Conservation (phyloP, 1,140 invertebrate species). For the Drosophila willistoni region DNA sequence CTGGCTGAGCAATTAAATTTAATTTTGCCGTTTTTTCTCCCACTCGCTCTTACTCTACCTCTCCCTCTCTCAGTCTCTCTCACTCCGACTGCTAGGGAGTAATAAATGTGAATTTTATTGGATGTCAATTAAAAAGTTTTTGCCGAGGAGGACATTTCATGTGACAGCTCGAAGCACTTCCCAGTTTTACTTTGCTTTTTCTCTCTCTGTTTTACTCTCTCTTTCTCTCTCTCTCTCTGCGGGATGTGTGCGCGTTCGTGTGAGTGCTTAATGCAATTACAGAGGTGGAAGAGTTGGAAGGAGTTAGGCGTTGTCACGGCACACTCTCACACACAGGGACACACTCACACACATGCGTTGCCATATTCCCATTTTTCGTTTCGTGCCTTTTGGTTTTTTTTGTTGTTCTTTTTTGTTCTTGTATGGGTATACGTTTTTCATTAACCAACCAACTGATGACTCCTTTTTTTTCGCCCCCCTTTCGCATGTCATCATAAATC, state of each 20-base stretch:
- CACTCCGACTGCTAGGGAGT: constrained; percentile 26
- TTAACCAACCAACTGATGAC: constrained; percentile 50
- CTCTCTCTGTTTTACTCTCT: background rate
- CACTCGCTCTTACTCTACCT: background rate
- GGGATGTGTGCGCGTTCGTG: constrained; percentile 55
- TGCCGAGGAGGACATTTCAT: constrained; percentile 51
- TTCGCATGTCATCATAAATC: constrained; percentile 51
- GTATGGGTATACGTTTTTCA: constrained; percentile 47
- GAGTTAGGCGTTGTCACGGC: constrained; percentile 1
- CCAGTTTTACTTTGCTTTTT: background rate
- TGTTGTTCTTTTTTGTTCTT: constrained; percentile 26
- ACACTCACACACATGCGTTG: constrained; percentile 2
- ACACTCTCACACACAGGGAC: constrained; percentile 9
- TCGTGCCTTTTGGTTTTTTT: constrained; percentile 9
- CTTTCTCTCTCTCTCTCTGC: background rate
- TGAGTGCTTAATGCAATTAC: constrained; percentile 74
- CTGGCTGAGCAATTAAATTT: constrained; percentile 69
- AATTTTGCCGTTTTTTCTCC: constrained; percentile 52
- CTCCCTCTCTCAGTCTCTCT: background rate
- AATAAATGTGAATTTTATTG: constrained; percentile 80
- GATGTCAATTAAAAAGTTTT: constrained; percentile 79
- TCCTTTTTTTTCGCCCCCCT: constrained; percentile 41
- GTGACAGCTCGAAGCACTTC: constrained; percentile 27
- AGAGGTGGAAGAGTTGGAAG: constrained; percentile 10
- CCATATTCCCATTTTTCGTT: background rate